These are phyloP conservation scores for Pachyramphus minor DNA, from an alignment of 2,113 vertebrate species.

Conservation along the genomic window DNA sequence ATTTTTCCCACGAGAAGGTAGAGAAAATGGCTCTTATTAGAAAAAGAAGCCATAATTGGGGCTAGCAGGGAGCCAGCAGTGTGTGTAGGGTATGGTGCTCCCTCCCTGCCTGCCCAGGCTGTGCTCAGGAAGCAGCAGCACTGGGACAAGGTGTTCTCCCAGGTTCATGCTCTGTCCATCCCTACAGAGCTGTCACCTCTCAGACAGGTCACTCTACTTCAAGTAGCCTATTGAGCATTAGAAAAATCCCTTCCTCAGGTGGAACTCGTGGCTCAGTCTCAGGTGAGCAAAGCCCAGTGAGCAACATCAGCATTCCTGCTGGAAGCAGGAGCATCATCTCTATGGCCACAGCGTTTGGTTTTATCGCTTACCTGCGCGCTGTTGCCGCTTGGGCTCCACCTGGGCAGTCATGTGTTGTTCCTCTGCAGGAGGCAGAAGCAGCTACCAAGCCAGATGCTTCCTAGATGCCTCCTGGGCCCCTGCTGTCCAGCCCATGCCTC, in stretches of 20 bases:
- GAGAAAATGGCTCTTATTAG: neutral
- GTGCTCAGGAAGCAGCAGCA: neutral
- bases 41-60: neutral
- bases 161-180: accelerated
- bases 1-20: neutral
- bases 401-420: neutral
- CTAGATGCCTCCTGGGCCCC: neutral
- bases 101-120: neutral
- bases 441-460: neutral
- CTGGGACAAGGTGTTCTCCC: neutral
- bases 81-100: accelerated
- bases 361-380: neutral
- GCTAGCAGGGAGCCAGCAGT: neutral
- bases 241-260: neutral
- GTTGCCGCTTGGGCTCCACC: accelerated
- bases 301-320: neutral
- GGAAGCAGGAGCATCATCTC: neutral
- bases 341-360: accelerated
- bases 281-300: neutral
- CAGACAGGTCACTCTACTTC: neutral
- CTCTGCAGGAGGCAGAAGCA: neutral
- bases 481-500: neutral
- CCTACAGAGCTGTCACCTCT: neutral
- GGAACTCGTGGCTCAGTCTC: neutral
- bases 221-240: neutral